Conservation (phyloP, 2,888 invertebrate genomes). For the Hybos culiciformis region DNA sequence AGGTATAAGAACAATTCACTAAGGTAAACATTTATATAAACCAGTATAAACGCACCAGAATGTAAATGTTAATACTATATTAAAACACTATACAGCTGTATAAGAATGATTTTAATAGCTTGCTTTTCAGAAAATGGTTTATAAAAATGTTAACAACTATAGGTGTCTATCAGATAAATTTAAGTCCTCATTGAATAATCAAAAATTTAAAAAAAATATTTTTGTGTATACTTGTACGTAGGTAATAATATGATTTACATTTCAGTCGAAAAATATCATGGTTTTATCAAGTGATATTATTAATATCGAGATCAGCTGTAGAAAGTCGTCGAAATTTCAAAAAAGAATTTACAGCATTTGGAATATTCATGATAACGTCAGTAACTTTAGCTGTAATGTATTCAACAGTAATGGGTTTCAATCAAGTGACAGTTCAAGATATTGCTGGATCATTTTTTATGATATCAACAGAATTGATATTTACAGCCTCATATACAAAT, state of each 20-base stretch:
- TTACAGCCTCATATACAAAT: slow-evolving; percentile 53
- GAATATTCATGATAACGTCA: slow-evolving; percentile 40
- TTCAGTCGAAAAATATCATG: slow-evolving; percentile 30
- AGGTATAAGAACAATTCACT: too few relatives aligned
- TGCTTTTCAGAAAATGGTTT: too few relatives aligned
- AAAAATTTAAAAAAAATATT: too few relatives aligned
- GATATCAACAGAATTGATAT: slow-evolving; percentile 56
- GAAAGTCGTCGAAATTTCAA: slow-evolving; percentile 27
- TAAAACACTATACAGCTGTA: too few relatives aligned
- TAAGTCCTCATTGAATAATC: too few relatives aligned
- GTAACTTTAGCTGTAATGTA: slow-evolving; percentile 48
- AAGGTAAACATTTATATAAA: too few relatives aligned
- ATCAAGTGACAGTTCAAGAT: slow-evolving; percentile 58
- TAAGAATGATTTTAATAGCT: too few relatives aligned
- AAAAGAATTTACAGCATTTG: slow-evolving; percentile 22
- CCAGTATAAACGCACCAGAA: too few relatives aligned
- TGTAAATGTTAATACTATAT: too few relatives aligned
- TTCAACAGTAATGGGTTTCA: slow-evolving; percentile 41
- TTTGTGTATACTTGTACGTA: too few relatives aligned
- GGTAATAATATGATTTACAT: slow-evolving; percentile 4
- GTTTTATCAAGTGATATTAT: slow-evolving; percentile 29
- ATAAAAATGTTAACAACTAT: too few relatives aligned
- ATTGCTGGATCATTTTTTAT: slow-evolving; percentile 58
- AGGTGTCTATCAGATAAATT: too few relatives aligned
- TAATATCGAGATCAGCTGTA: slow-evolving; percentile 27